A percentile compares a stretch with the other conserved stretches of the same genome.
Evolutionary conservation across 2,797 vertebrate genomes (phyloP).

Genomic region (Notamacropus eugenii): DNA sequence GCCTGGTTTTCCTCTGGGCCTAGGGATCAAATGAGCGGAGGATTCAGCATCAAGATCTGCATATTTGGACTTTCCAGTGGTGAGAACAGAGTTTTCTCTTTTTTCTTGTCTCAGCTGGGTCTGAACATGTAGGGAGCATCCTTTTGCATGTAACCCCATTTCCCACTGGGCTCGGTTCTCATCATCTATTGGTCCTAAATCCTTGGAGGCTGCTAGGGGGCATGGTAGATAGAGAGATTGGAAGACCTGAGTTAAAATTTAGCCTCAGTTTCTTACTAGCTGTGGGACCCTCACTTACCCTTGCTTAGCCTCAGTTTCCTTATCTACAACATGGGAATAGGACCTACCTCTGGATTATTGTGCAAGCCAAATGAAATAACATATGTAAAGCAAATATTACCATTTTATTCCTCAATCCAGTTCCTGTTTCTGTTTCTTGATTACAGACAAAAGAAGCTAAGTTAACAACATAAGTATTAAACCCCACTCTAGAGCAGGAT

Average conservation of each 20-base stretch:
- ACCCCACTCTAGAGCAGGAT: neutral
- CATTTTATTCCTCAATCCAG: neutral
- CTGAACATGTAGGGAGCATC: neutral
- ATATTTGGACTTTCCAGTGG: neutral
- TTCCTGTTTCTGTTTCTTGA: neutral
- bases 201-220: neutral
- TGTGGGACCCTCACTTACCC: neutral
- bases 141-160: neutral
- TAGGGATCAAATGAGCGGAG: neutral
- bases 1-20: neutral
- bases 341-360: neutral
- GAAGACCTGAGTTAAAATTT: neutral
- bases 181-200: neutral
- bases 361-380: neutral
- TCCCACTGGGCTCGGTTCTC: neutral
- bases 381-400: neutral
- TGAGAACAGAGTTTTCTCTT: neutral
- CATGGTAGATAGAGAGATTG: neutral
- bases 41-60: neutral
- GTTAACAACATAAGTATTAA: neutral
- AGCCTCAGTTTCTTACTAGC: neutral
- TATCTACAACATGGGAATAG: neutral
- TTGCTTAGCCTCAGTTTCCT: neutral
- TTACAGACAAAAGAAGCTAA: neutral
- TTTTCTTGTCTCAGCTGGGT: neutral